Conservation (phyloP, 2,113 vertebrate genomes). For the Phaethornis superciliosus region DNA sequence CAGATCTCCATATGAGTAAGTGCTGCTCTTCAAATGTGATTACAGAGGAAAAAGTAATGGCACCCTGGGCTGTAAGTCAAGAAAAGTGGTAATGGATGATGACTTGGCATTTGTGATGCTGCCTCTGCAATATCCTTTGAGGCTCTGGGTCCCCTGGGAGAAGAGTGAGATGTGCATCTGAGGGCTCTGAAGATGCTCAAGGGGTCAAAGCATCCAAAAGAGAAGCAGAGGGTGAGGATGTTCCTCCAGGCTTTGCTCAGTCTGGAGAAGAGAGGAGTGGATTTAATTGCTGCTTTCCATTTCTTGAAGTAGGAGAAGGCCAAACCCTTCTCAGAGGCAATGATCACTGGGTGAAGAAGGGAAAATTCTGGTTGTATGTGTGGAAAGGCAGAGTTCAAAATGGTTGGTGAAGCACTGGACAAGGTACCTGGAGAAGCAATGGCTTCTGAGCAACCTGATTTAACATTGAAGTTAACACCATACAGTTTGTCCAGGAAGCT, state of each 20-base stretch:
- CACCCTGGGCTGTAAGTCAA: background rate
- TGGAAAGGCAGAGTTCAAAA: background rate
- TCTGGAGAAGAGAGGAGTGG: background rate
- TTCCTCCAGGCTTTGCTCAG: background rate
- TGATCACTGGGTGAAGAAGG: background rate
- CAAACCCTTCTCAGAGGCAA: background rate
- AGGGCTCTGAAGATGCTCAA: rapidly evolving
- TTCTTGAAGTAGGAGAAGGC: rapidly evolving
- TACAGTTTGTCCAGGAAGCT: background rate
- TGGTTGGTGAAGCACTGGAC: background rate
- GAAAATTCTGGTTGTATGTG: background rate
- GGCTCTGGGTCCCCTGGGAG: background rate
- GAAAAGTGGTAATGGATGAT: background rate
- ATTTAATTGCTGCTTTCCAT: background rate
- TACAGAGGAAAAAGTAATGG: background rate
- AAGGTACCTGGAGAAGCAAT: background rate
- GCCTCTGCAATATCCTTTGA: background rate
- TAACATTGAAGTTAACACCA: background rate
- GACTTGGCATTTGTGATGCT: background rate
- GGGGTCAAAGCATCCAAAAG: rapidly evolving
- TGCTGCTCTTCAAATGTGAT: background rate
- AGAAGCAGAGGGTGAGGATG: background rate
- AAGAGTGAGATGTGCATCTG: background rate
- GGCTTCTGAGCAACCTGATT: background rate
- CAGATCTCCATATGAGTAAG: background rate